Evolutionary conservation across 2,888 invertebrate genomes (phyloP).

Genomic region (Melieria crassipennis): DNA sequence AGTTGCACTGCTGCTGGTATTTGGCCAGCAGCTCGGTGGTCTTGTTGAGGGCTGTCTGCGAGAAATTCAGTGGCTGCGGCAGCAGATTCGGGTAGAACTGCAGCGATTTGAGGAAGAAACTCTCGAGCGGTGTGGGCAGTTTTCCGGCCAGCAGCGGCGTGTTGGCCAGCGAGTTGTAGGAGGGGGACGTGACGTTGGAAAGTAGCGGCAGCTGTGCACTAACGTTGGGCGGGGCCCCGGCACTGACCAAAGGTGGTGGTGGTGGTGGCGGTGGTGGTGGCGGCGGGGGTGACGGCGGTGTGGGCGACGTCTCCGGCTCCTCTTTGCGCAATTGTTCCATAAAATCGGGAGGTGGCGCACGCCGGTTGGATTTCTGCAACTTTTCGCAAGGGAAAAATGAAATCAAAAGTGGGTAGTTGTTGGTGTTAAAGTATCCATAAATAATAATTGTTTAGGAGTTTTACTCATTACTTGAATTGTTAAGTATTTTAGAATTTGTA

Average conservation of each 20-base stretch:
- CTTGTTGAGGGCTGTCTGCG: conserved; percentile 64
- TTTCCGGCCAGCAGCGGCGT: conserved; percentile 49
- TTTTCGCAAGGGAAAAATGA: background rate
- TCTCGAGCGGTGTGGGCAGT: conserved; percentile 61
- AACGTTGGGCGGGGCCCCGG: conserved; percentile 7
- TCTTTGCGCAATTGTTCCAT: conserved; percentile 17
- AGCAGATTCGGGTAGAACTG: conserved; percentile 65
- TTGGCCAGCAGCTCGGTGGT: conserved; percentile 63
- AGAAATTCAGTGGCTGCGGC: conserved; percentile 65
- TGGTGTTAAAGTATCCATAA: too few relatives aligned
- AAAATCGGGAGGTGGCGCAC: conserved; percentile 42
- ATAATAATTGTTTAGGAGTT: too few relatives aligned
- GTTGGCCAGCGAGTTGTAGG: conserved; percentile 36
- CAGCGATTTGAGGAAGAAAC: conserved; percentile 64
- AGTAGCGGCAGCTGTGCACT: conserved; percentile 37
- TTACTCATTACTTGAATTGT: too few relatives aligned
- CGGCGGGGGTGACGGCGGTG: conserved; percentile 36
- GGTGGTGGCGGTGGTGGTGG: conserved; percentile 47
- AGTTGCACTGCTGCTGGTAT: conserved; percentile 64
- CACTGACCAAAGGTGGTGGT: conserved; percentile 35
- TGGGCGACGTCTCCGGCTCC: conserved; percentile 18
- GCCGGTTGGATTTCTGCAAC: conserved; percentile 33
- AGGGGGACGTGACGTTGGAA: conserved; percentile 39
- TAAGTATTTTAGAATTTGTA: too few relatives aligned
- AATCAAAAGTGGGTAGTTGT: too few relatives aligned